Evolutionary conservation across 2,797 vertebrate genomes (phyloP).

Genomic region (Scomberomorus guttatus): DNA sequence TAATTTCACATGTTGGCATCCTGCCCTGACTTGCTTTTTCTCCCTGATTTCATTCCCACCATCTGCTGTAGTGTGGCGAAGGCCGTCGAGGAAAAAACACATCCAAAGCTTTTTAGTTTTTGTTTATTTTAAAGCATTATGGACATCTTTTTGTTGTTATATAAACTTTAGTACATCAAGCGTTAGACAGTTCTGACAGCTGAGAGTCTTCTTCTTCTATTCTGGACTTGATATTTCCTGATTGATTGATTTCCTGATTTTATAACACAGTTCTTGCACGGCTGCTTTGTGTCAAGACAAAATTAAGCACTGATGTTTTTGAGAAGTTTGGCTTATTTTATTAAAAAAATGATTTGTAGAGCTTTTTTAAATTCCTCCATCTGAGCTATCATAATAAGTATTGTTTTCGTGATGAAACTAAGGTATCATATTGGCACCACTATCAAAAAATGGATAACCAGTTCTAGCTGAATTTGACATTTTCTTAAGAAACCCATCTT

Average conservation of each 20-base stretch:
- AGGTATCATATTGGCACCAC: background rate
- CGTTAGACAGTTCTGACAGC: background rate
- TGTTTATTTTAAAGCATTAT: slow-evolving; percentile 1
- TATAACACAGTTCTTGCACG: background rate
- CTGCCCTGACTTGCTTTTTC: slow-evolving; percentile 39
- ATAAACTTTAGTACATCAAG: background rate
- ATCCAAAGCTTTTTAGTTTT: slow-evolving; percentile 1
- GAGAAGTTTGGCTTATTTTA: background rate
- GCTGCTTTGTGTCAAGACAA: background rate
- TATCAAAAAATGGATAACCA: background rate
- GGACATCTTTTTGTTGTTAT: background rate
- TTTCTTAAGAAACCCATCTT: background rate
- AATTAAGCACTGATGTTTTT: background rate
- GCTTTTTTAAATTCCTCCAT: background rate
- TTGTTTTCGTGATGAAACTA: background rate
- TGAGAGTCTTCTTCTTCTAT: background rate
- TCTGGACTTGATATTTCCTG: background rate
- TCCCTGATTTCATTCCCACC: slow-evolving; percentile 33
- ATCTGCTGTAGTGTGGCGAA: slow-evolving; percentile 12
- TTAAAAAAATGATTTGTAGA: background rate
- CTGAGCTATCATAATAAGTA: background rate
- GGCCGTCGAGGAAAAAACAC: background rate
- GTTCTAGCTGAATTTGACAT: background rate
- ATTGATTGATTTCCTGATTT: background rate
- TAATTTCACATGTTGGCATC: slow-evolving; percentile 73